Percentiles rank a stretch among this genome's conserved stretches.
Conservation (phyloP, 2,888 invertebrate genomes). For the Chrysodeixis includens region DNA sequence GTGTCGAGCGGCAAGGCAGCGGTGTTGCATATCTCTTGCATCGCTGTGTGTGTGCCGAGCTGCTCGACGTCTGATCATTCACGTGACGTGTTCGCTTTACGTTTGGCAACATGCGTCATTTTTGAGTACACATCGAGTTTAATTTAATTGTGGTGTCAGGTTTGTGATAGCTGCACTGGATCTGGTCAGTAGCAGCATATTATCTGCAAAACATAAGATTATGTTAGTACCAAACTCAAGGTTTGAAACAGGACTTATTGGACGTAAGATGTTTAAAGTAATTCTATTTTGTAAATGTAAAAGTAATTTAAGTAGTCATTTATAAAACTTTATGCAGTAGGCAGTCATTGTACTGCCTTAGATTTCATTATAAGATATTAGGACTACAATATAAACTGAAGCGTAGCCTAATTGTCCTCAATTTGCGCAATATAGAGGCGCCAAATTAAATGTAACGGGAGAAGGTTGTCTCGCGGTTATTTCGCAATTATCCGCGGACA, state of each 20-base stretch:
- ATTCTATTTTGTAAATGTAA: not conserved
- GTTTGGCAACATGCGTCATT: conserved; percentile 81
- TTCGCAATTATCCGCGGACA: conserved; percentile 85
- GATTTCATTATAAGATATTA: conserved; percentile 33
- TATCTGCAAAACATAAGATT: conserved; percentile 72
- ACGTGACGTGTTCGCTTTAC: conserved; percentile 76
- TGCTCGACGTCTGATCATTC: conserved; percentile 77
- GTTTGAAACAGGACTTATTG: not conserved
- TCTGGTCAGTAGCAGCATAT: conserved; percentile 65
- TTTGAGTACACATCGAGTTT: conserved; percentile 70
- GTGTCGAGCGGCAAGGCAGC: conserved; percentile 87
- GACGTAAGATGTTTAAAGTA: not conserved
- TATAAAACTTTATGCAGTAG: conserved; percentile 10
- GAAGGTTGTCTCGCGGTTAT: conserved; percentile 83
- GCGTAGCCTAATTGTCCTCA: conserved; percentile 67
- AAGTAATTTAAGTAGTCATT: not conserved
- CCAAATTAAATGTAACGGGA: conserved; percentile 82
- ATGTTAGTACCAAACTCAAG: conserved; percentile 7
- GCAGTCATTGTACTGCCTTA: not conserved
- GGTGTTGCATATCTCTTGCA: conserved; percentile 90
- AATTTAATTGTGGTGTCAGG: conserved; percentile 49
- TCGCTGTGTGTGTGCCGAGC: conserved; percentile 82
- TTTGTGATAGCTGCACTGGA: conserved; percentile 57
- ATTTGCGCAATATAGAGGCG: conserved; percentile 77
- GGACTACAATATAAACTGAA: conserved; percentile 56